Conservation (phyloP, 2,888 invertebrate genomes). For the Leptopilina syphax region DNA sequence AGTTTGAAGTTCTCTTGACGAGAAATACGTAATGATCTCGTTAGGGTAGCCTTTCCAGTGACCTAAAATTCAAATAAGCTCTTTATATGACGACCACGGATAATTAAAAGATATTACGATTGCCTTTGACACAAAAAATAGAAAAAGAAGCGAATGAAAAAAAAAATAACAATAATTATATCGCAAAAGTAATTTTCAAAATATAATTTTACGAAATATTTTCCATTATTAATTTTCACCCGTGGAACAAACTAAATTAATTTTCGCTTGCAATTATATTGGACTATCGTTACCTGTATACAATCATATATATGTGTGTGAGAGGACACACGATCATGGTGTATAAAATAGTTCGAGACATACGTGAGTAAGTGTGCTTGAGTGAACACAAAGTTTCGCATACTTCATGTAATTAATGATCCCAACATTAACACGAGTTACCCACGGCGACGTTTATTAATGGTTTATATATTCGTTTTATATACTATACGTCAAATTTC, state of each 20-base stretch:
- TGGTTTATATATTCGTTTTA: slow-evolving; percentile 3
- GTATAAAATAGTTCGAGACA: slow-evolving; percentile 23
- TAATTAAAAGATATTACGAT: slow-evolving; percentile 2
- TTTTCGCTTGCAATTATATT: slow-evolving; percentile 1
- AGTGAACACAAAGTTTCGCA: slow-evolving; percentile 32
- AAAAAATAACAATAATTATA: background rate
- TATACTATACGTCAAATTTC: slow-evolving; percentile 6
- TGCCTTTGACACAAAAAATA: background rate
- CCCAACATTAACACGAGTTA: slow-evolving; percentile 25
- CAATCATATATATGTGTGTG: no score
- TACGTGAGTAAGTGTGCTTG: slow-evolving; percentile 31
- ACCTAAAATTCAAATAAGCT: slow-evolving; percentile 15
- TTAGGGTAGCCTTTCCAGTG: background rate
- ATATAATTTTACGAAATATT: background rate
- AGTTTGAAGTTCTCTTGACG: slow-evolving; percentile 44
- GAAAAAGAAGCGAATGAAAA: background rate
- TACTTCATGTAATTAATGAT: slow-evolving; percentile 37
- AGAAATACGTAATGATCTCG: slow-evolving; percentile 7
- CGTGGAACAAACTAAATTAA: background rate
- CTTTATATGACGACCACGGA: background rate
- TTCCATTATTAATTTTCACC: background rate
- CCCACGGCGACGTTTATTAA: slow-evolving; percentile 33
- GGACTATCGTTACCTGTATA: background rate
- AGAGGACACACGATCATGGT: background rate
- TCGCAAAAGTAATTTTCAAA: background rate